Base-by-base conservation (phyloP, 2,888 invertebrate genomes). In the Euzetes globulus region DNA sequence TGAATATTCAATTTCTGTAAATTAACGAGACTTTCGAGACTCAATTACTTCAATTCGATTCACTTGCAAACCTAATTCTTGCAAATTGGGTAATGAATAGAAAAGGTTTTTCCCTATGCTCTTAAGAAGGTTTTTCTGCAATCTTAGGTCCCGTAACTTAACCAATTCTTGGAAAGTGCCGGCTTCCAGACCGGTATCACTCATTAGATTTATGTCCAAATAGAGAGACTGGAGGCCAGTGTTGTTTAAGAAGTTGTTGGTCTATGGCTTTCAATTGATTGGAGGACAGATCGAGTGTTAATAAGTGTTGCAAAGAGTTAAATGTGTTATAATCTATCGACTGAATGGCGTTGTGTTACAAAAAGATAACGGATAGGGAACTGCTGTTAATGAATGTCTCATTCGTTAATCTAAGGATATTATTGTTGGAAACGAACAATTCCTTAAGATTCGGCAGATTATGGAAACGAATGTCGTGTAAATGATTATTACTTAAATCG, bases 1-100 rank as follows among this genome's bases (percentile, higher is more conserved):
- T 92, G 91, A 77, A 95, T 85, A 84, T 94, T 92, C 75, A 95
- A 88, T 81, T 92, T 92, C 80, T 92, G 91, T 75, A 95, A 86
- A 68, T 79, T 80, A 5, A 78, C 78, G 60, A 83, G 77, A 22
- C 82, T 81, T 41, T 78, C 76, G 60, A 83, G 81, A 3, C 81
- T 79, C 80, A 22, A 94, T 91, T 75, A 87, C 87, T 75, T 89
- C 88, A 78, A 94, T 90, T 68, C 87, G 84, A 83, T 94, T 94
- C 83, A 92, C 91, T 82, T 94, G 93, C 77, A 94, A 85, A 84
- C 94, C 92, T 70, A 94, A 83, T 82, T 94, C 94, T 78, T 90
- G 85, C 37, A 94, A 85, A n/a, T 88, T 87, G 0, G 91, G 90
- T 76, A 94, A 81, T 0, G 91, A 90, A 79, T 90, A 89, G 80